These are phyloP conservation scores for Meandrina meandrites DNA, from an alignment of 92 coral and sea anemone species.

Conservation along the genomic window DNA sequence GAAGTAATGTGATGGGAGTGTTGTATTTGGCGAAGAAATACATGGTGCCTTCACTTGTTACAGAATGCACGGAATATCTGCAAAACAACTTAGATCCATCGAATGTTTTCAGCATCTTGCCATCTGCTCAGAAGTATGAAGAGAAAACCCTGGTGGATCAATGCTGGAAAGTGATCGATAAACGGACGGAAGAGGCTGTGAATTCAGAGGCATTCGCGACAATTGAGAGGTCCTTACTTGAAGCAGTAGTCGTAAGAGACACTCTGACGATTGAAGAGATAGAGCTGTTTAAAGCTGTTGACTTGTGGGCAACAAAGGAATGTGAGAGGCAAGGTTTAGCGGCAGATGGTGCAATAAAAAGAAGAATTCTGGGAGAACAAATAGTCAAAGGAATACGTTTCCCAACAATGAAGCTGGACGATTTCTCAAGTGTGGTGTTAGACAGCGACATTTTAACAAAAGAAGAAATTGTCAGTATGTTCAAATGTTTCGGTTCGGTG, in stretches of 20 bases:
- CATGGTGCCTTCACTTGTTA: too few species aligned
- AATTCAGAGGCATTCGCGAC: too few species aligned
- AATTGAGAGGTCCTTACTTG: background rate
- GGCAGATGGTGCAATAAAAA: constrained; percentile 8
- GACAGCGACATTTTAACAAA: background rate
- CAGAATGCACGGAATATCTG: too few species aligned
- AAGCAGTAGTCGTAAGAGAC: background rate
- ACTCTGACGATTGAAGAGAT: constrained; percentile 34
- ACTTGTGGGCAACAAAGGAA: constrained; percentile 58
- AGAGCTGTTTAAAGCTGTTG: constrained; percentile 54
- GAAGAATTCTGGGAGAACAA: constrained; percentile 18
- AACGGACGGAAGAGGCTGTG: too few species aligned
- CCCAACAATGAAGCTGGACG: background rate
- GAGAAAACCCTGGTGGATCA: too few species aligned
- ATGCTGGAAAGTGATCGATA: too few species aligned
- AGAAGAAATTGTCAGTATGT: background rate
- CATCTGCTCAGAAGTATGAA: too few species aligned
- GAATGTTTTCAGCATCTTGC: too few species aligned
- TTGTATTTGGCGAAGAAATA: constrained; percentile 58
- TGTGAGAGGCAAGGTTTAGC: constrained; percentile 46
- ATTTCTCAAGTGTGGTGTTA: background rate
- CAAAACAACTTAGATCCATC: too few species aligned
- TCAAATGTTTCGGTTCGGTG: background rate
- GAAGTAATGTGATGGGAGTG: constrained; percentile 70
- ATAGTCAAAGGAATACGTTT: constrained; percentile 5